These are phyloP conservation scores for Drosophila subsilvestris DNA, from an alignment of 2,888 invertebrate species.

Conservation along the genomic window DNA sequence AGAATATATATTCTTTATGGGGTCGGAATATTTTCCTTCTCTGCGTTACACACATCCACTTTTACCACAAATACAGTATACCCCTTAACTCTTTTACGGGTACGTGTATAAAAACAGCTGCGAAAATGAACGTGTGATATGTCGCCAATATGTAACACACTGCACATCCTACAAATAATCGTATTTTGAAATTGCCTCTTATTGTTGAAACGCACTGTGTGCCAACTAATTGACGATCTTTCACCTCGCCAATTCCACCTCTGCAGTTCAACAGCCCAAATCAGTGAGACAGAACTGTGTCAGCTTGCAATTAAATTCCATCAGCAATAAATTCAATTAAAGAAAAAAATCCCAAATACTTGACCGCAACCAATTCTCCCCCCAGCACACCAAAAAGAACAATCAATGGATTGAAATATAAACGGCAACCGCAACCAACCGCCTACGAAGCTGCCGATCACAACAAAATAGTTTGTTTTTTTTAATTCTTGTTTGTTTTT, in stretches of 20 bases:
- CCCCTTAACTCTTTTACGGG: too few species aligned
- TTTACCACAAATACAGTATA: too few species aligned
- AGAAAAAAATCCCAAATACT: slow-evolving; percentile 22
- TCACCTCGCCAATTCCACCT: slow-evolving; percentile 6
- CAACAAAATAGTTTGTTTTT: slow-evolving; percentile 64
- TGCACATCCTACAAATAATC: background rate
- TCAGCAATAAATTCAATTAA: slow-evolving; percentile 37
- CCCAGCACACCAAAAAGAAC: background rate
- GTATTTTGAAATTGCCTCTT: background rate
- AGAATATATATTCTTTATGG: too few species aligned
- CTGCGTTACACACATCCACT: too few species aligned
- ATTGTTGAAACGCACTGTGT: background rate
- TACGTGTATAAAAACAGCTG: too few species aligned
- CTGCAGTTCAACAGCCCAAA: slow-evolving; percentile 25
- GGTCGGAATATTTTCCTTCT: too few species aligned
- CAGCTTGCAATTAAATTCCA: slow-evolving; percentile 59
- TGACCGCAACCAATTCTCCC: slow-evolving; percentile 21
- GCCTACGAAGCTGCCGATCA: slow-evolving; percentile 62
- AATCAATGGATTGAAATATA: slow-evolving; percentile 11
- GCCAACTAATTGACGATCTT: background rate
- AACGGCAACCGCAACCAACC: slow-evolving; percentile 2
- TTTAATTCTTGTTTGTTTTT: background rate
- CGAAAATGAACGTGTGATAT: too few species aligned
- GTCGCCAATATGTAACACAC: too few species aligned
- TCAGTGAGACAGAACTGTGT: slow-evolving; percentile 45